These are phyloP conservation scores for Onychostruthus taczanowskii DNA, from an alignment of 2,113 vertebrate genomes.

Conservation along the genomic window DNA sequence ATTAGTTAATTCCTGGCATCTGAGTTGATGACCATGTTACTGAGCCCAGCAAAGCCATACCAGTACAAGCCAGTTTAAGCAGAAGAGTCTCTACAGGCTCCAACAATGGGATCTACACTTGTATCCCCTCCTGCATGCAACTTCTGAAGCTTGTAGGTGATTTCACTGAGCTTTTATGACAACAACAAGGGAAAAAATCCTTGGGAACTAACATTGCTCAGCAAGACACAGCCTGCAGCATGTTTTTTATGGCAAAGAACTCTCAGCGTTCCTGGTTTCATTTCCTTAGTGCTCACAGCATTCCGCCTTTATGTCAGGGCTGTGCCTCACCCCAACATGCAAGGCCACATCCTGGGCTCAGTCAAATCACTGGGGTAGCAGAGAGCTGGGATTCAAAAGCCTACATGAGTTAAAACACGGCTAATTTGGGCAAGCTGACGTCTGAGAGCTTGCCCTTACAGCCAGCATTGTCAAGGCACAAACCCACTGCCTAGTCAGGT, in stretches of 20 bases:
- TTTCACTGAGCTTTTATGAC: slow-evolving; percentile 42
- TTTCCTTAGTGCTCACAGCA: slow-evolving; percentile 34
- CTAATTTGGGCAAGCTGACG: background rate
- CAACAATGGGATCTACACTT: background rate
- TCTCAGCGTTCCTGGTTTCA: background rate
- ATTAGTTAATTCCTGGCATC: background rate
- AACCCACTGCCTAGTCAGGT: background rate
- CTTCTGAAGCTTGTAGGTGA: slow-evolving; percentile 14
- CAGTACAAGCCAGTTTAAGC: background rate
- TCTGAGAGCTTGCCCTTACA: background rate
- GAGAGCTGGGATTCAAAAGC: background rate
- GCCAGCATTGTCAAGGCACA: background rate
- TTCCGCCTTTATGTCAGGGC: slow-evolving; percentile 9
- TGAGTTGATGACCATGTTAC: rapidly evolving
- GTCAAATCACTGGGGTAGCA: background rate
- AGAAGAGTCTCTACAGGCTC: background rate
- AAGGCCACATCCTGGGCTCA: background rate
- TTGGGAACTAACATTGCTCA: background rate
- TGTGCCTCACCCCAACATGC: background rate
- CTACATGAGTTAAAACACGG: background rate
- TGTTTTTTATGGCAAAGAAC: slow-evolving; percentile 49
- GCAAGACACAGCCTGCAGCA: slow-evolving; percentile 49
- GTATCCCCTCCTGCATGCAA: background rate
- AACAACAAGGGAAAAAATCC: slow-evolving; percentile 12
- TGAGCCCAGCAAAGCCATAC: background rate